Evolutionary conservation across 2,888 invertebrate genomes (phyloP), one percentile per base, ranked within the genome.

Genomic region (Dynastes tityus): DNA sequence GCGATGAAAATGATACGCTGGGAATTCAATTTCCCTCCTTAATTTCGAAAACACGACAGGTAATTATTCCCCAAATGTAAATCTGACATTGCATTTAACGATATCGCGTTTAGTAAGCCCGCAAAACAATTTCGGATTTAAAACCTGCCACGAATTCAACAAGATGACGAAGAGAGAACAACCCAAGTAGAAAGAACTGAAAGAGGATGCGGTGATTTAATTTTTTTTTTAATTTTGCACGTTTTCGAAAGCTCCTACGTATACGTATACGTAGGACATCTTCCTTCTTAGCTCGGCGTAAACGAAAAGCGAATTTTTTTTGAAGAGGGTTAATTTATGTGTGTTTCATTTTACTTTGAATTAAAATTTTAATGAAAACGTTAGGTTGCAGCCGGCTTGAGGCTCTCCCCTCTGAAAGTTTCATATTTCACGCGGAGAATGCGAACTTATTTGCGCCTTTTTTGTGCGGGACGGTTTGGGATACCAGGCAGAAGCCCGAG

Each of bases 301-400:
- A 78, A 80, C 70, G 78, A 58, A 68, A 81, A 78, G 79, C 77
- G 71, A 40, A 76, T 70, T 81, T 81, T 1, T 82, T 82, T 81
- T 82, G 16, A 16, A 81, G 79, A 83, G 82, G 82, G 83, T 82
- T 83, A 83, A 83, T 83, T 83, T 83, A 83, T 83, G 82, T 81
- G 80, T 82, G 83, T 82, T 82, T 81, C 82, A 83, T 83, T 82
- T 82, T 83, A 82, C 81, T 83, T 82, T 79, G 80, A 80, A 83
- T 83, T 83, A 83, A 83, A 83, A 83, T 83, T 82, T 83, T 83
- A 83, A 83, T 83, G 83, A 83, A 82, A 83, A 82, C 80, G 80
- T 82, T 82, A 78, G 81, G 79, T 80, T 55, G 78, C 58, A 79
- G 78, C n/a, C 5, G n/a, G 16, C 5, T 3, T 13, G 76, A 79